Evolutionary conservation across 2,888 invertebrate genomes (phyloP).

Genomic region (Dorcus parallelipipedus): DNA sequence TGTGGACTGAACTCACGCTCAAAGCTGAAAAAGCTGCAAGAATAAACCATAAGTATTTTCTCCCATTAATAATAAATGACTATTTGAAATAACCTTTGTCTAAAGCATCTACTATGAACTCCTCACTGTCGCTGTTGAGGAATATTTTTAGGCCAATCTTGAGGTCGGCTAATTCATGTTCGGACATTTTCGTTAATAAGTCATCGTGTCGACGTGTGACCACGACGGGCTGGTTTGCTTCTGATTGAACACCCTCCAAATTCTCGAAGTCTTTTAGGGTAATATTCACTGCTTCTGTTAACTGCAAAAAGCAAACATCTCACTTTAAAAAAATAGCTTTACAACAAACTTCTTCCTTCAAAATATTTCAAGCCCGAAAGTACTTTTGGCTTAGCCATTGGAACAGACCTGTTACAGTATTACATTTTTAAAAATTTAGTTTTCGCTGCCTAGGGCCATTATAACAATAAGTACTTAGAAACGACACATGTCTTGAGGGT

Average conservation of each 20-base stretch:
- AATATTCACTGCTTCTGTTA: conserved; percentile 62
- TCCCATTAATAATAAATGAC: not conserved
- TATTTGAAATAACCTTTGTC: conserved; percentile 58
- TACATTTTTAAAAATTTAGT: too few species aligned
- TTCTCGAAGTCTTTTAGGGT: conserved; percentile 52
- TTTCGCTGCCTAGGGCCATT: too few species aligned
- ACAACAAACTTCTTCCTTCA: too few species aligned
- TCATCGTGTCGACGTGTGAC: conserved; percentile 62
- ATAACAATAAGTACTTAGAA: too few species aligned
- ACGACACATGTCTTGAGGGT: too few species aligned
- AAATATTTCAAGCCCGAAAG: too few species aligned
- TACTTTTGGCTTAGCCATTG: too few species aligned
- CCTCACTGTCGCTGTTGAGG: conserved; percentile 66
- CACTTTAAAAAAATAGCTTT: too few species aligned
- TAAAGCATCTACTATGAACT: conserved; percentile 67
- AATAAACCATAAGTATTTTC: conserved; percentile 8
- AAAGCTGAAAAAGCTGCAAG: conserved; percentile 68
- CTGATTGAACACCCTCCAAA: conserved; percentile 30
- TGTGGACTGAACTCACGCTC: conserved; percentile 72
- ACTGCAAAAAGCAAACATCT: conserved; percentile 44
- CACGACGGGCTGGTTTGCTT: conserved; percentile 48
- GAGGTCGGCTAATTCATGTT: conserved; percentile 69
- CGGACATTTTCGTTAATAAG: conserved; percentile 60
- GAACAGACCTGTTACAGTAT: too few species aligned
- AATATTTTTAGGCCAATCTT: conserved; percentile 87